Conservation (phyloP, 2,797 vertebrate genomes). For the Microcaecilia unicolor region DNA sequence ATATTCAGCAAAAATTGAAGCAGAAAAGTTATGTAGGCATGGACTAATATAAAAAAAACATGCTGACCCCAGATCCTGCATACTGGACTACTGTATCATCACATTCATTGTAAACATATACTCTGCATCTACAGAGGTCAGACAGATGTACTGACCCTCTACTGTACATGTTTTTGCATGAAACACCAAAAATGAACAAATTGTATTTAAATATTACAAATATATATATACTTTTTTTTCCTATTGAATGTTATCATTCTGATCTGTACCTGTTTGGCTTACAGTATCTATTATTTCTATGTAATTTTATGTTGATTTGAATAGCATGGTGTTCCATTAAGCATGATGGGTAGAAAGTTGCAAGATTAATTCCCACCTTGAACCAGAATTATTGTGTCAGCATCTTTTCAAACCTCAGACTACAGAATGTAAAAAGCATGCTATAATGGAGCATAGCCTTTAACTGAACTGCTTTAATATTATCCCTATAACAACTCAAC, state of each 20-base stretch:
- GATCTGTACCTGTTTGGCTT: slow-evolving; percentile 24
- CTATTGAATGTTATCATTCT: no score
- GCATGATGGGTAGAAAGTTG: slow-evolving; percentile 59
- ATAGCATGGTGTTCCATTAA: slow-evolving; percentile 69
- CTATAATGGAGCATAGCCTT: slow-evolving; percentile 61
- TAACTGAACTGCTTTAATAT: slow-evolving; percentile 64
- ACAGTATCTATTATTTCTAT: slow-evolving; percentile 42
- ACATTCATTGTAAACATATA: not conserved
- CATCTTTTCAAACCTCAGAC: slow-evolving; percentile 57
- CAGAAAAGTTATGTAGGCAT: no score
- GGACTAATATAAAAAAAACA: no score
- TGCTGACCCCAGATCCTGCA: no score
- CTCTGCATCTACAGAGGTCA: no score
- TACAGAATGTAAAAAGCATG: slow-evolving; percentile 37
- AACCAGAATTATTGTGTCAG: slow-evolving; percentile 61
- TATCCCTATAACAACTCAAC: slow-evolving; percentile 72
- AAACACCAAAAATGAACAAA: no score
- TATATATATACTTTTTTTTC: slow-evolving; percentile 28
- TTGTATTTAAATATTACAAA: slow-evolving; percentile 7
- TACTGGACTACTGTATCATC: no score
- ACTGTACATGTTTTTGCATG: no score
- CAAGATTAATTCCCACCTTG: slow-evolving; percentile 67
- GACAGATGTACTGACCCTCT: no score
- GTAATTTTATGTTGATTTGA: slow-evolving; percentile 75
- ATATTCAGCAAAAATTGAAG: no score